Evolutionary conservation across 2,888 invertebrate species (phyloP).

Genomic region (Tinea trinotella): DNA sequence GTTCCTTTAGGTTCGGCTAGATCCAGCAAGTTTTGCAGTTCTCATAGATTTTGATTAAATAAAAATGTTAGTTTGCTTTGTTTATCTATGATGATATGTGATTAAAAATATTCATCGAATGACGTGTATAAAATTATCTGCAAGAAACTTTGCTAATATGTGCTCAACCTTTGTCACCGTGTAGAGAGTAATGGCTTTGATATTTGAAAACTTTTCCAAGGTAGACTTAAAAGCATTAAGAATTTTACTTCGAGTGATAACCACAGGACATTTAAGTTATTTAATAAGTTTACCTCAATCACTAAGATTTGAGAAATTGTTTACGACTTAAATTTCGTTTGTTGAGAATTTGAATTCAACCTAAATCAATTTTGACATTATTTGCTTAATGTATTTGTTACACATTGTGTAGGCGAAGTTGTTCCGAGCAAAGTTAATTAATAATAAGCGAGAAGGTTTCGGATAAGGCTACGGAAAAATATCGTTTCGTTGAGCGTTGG

Average conservation of each 20-base stretch:
- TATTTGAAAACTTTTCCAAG: conserved; percentile 64
- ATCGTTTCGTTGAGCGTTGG: conserved; percentile 37
- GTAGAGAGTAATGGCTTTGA: conserved; percentile 66
- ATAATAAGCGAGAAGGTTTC: conserved; percentile 43
- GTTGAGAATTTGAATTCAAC: not conserved
- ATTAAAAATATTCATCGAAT: not conserved
- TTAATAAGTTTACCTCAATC: conserved; percentile 31
- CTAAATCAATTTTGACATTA: no score
- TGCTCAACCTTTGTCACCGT: conserved; percentile 69
- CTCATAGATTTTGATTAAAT: no score
- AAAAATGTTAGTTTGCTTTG: no score
- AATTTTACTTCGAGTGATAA: conserved; percentile 55
- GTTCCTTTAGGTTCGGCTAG: no score
- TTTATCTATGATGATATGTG: no score
- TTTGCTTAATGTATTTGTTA: no score
- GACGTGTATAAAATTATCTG: conserved; percentile 43
- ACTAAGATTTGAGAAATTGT: not conserved
- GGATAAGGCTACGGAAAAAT: conserved; percentile 44
- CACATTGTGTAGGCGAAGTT: not conserved
- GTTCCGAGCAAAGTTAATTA: conserved; percentile 41
- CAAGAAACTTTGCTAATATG: conserved; percentile 68
- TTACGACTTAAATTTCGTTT: not conserved
- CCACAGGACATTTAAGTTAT: conserved; percentile 32
- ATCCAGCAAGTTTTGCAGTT: no score
- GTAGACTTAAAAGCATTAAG: conserved; percentile 54